Evolutionary conservation across 2,797 vertebrate genomes (phyloP).

Genomic region (Natrix natrix): DNA sequence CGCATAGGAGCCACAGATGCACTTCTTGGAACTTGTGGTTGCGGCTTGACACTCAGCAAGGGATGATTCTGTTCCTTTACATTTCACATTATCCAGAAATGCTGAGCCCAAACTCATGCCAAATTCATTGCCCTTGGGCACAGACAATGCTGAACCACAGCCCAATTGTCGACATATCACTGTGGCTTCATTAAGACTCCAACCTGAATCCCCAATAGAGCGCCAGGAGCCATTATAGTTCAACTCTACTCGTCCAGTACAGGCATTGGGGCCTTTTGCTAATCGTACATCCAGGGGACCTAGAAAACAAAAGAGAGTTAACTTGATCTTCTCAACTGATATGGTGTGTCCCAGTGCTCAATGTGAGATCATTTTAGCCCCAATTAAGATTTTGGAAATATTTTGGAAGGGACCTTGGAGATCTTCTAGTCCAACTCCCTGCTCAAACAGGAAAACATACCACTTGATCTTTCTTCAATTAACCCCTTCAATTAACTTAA

Average conservation of each 20-base stretch:
- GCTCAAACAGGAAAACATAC: neutral
- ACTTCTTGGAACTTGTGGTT: neutral
- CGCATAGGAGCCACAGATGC: constrained; percentile 19
- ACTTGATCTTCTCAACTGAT: neutral
- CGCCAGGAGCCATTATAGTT: constrained; percentile 43
- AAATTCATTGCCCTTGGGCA: accelerated
- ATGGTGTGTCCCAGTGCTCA: neutral
- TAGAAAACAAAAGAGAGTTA: neutral
- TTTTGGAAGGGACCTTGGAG: neutral
- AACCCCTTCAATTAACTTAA: neutral
- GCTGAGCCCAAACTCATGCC: accelerated
- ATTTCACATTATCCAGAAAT: constrained; percentile 35
- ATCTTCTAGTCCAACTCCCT: neutral
- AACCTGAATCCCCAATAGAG: constrained; percentile 32
- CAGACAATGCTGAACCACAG: constrained; percentile 45
- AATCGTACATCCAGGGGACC: constrained; percentile 21
- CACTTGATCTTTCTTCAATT: neutral
- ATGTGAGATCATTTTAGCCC: neutral
- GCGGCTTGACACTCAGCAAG: neutral
- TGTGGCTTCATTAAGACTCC: constrained; percentile 15
- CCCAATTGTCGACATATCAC: constrained; percentile 60
- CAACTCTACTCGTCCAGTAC: constrained; percentile 54
- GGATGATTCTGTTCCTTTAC: constrained; percentile 35
- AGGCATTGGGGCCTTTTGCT: constrained; percentile 30
- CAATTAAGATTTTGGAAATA: neutral